phyloP scores from a whole-genome alignment of 1,140 invertebrate genomes.

The Neuroterus valhalla region DNA sequence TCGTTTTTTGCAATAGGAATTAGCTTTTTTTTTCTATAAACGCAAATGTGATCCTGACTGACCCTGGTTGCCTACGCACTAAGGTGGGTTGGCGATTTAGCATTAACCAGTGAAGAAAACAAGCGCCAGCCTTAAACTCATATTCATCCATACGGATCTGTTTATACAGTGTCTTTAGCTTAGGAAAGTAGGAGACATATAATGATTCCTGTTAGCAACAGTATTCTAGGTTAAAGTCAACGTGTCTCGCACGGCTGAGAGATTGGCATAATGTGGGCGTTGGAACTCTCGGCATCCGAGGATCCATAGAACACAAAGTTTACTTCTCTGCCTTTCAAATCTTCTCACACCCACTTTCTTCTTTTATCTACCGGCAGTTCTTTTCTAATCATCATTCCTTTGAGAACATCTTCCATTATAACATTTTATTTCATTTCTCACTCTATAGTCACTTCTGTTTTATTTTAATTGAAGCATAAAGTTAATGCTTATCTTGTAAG shows the following conservation, averaged over 20 bases:
- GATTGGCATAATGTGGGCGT: conserved; percentile 41
- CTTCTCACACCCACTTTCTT: conserved; percentile 29
- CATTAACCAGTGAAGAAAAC: neutral
- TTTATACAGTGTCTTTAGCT: conserved; percentile 32
- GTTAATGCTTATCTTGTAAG: conserved; percentile 3
- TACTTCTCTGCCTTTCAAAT: conserved; percentile 26
- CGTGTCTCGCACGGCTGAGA: neutral
- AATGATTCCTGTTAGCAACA: conserved; percentile 21
- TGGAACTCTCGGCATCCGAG: conserved; percentile 30
- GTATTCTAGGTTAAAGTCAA: conserved; percentile 53
- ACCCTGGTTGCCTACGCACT: conserved; percentile 51
- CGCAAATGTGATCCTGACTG: conserved; percentile 29
- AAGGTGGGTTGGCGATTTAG: conserved; percentile 23
- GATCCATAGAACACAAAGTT: conserved; percentile 35
- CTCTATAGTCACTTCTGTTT: neutral
- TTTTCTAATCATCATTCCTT: neutral
- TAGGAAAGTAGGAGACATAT: conserved; percentile 13
- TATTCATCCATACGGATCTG: conserved; percentile 45
- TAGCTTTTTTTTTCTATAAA: conserved; percentile 36
- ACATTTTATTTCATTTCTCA: neutral
- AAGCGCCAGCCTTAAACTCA: neutral
- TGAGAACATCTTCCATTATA: neutral
- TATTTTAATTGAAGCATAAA: neutral
- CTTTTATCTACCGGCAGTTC: conserved; percentile 16
- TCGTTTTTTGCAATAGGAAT: conserved; percentile 22